phyloP scores from a whole-genome alignment of 2,797 vertebrate species.

The Tamandua tetradactyla region DNA sequence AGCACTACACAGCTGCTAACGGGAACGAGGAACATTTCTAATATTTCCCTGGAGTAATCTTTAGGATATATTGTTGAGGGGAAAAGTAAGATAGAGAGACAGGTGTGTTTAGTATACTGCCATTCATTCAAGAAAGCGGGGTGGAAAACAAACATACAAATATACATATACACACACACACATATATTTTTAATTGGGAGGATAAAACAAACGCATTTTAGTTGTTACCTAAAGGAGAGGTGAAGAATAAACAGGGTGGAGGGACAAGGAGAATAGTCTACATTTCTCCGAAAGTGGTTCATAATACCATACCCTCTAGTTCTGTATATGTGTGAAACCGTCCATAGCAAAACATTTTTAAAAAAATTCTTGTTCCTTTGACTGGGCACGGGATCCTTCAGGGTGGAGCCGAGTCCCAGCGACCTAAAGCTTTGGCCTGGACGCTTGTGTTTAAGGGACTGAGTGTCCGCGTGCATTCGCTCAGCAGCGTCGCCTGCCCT shows the following conservation, averaged over 20 bases:
- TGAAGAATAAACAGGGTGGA: neutral
- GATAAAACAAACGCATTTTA: neutral
- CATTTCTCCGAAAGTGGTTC: neutral
- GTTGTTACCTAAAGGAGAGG: neutral
- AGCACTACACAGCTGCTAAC: neutral
- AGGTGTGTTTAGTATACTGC: neutral
- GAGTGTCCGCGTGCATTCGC: neutral
- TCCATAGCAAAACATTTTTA: neutral
- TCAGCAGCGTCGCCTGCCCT: neutral
- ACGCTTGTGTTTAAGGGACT: neutral
- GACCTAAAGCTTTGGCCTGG: neutral
- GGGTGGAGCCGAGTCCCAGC: neutral
- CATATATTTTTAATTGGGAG: neutral
- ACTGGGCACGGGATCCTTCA: neutral
- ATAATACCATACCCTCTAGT: neutral
- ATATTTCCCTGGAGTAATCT: neutral
- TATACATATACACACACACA: neutral
- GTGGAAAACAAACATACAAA: too few species aligned
- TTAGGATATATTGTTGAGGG: neutral
- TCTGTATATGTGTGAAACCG: neutral
- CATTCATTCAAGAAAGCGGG: neutral
- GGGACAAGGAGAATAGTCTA: neutral
- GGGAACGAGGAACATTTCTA: neutral
- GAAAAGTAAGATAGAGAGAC: neutral
- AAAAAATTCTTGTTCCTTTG: neutral